phyloP scores from a whole-genome alignment of 2,888 invertebrate species.

The Aphodius granarius region DNA sequence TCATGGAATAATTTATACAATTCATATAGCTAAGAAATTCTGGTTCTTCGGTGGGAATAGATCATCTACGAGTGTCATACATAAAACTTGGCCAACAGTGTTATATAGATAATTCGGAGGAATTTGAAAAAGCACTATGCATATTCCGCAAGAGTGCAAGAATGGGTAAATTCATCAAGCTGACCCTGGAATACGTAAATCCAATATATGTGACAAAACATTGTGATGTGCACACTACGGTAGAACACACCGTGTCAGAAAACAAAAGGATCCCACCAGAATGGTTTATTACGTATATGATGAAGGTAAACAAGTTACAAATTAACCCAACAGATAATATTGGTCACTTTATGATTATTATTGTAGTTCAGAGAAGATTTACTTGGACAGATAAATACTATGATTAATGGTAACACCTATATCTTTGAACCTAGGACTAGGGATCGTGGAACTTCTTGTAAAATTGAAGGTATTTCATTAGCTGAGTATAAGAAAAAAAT shows the following conservation, averaged over 20 bases:
- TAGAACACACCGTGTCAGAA: constrained; percentile 1
- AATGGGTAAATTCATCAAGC: constrained; percentile 47
- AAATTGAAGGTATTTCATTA: background rate
- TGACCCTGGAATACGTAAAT: constrained; percentile 47
- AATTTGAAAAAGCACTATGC: constrained; percentile 53
- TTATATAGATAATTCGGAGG: constrained; percentile 52
- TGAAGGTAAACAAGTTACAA: constrained; percentile 38
- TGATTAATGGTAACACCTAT: constrained; percentile 16
- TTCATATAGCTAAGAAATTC: constrained; percentile 51
- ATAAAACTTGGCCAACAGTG: constrained; percentile 51
- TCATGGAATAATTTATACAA: background rate
- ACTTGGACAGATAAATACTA: constrained; percentile 43
- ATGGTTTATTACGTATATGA: constrained; percentile 51
- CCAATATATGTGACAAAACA: constrained; percentile 19
- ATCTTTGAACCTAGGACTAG: background rate
- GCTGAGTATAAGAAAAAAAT: too few relatives aligned
- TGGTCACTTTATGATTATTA: background rate
- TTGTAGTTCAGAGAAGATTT: constrained; percentile 47
- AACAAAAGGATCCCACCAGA: constrained; percentile 40
- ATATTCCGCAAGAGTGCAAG: constrained; percentile 49
- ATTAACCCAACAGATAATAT: background rate
- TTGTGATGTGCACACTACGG: constrained; percentile 14
- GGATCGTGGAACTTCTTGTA: background rate
- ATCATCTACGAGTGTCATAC: constrained; percentile 52
- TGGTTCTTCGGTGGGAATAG: constrained; percentile 46